Percentiles rank a stretch among this genome's conserved stretches.
These are phyloP conservation scores for human DNA, from an alignment of 2,113 vertebrate genomes.

Conservation along the genomic window GRCh38 chr18:47341501-47342000, in stretches of 20 bases:
- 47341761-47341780: constrained; percentile 82
- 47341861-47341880: constrained; percentile 83
- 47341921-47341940: constrained; percentile 83
- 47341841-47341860: constrained; percentile 81
- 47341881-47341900: constrained; percentile 82
- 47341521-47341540: background rate
- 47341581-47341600: background rate
- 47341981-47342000: background rate
- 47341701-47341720: constrained; percentile 78
- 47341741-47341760: constrained; percentile 80
- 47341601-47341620: constrained; percentile 27
- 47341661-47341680: constrained; percentile 73
- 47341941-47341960: constrained; percentile 74
- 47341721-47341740: constrained; percentile 82
- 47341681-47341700: constrained; percentile 76
- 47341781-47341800: constrained; percentile 81
- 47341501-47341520: background rate
- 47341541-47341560: background rate
- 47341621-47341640: constrained; percentile 61
- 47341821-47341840: constrained; percentile 80
- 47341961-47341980: constrained; percentile 52
- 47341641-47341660: constrained; percentile 79
- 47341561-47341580: background rate
- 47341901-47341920: constrained; percentile 82
- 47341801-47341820: constrained; percentile 80